Evolutionary conservation across 2,888 invertebrate genomes (phyloP).

Genomic region (Ennomos fuscantarius): DNA sequence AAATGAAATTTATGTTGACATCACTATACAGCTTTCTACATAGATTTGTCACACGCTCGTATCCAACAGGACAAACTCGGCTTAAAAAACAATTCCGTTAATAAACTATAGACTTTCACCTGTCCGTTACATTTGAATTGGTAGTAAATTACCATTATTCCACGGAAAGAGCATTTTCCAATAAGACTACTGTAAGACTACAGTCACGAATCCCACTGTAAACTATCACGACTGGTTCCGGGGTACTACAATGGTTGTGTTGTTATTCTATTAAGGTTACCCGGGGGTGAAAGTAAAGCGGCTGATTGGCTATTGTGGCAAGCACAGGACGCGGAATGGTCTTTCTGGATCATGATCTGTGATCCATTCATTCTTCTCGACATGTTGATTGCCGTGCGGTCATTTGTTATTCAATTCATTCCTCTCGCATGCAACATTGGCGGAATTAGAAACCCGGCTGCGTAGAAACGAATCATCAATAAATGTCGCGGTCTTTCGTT

Average conservation of each 20-base stretch:
- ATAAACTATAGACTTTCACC: constrained; percentile 66
- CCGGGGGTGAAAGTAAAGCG: constrained; percentile 76
- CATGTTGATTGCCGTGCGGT: constrained; percentile 64
- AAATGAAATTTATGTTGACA: constrained; percentile 28
- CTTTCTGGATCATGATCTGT: constrained; percentile 75
- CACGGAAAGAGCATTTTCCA: constrained; percentile 71
- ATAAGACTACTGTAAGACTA: constrained; percentile 76
- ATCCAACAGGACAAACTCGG: constrained; percentile 46
- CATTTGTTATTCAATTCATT: constrained; percentile 73
- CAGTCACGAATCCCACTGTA: constrained; percentile 78
- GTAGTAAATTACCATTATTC: constrained; percentile 70
- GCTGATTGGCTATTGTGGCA: constrained; percentile 75
- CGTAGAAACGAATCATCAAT: constrained; percentile 60
- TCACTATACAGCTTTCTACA: constrained; percentile 30
- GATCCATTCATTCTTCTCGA: constrained; percentile 68
- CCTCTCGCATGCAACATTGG: constrained; percentile 55
- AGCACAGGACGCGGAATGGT: constrained; percentile 58
- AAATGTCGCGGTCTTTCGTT: constrained; percentile 42
- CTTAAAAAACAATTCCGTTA: constrained; percentile 55
- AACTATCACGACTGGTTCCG: constrained; percentile 76
- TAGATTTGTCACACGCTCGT: constrained; percentile 38
- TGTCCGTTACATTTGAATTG: constrained; percentile 68
- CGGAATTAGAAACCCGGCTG: constrained; percentile 64
- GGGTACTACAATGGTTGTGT: constrained; percentile 75
- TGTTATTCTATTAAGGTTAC: constrained; percentile 76